phyloP scores from a whole-genome alignment of 2,888 invertebrate genomes.

The Apocheima hispidaria region DNA sequence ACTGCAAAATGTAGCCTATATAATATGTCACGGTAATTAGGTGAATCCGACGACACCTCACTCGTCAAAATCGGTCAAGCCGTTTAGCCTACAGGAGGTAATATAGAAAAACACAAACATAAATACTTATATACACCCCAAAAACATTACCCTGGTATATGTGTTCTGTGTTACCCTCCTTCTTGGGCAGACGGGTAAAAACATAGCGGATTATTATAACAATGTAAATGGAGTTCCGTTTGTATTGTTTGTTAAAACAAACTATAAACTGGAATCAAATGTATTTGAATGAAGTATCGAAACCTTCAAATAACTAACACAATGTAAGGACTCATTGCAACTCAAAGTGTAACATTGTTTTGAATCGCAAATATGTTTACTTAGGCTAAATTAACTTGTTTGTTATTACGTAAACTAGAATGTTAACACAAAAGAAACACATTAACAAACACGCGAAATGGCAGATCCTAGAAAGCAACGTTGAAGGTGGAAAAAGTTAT shows the following conservation, averaged over 20 bases:
- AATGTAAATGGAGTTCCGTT: conserved; percentile 1
- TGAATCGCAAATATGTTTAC: conserved; percentile 10
- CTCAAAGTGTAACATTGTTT: conserved; percentile 6
- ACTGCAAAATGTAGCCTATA: no score
- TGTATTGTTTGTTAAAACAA: conserved; percentile 12
- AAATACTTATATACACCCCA: no score
- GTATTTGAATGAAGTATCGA: not conserved
- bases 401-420: not conserved
- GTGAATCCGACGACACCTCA: no score
- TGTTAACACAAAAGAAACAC: not conserved
- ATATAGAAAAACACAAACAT: no score
- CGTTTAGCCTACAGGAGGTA: no score
- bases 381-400: conserved; percentile 17
- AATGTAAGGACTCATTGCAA: not conserved
- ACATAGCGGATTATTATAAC: not conserved
- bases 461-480: not conserved
- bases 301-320: conserved; percentile 1
- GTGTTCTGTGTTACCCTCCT: no score
- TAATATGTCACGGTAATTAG: no score
- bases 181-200: no score
- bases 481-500: not conserved
- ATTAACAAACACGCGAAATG: not conserved
- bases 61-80: no score
- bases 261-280: conserved; percentile 4
- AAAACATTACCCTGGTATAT: no score